Evolutionary conservation across 2,888 invertebrate species (phyloP).

Genomic region (Carterocephalus palaemon): DNA sequence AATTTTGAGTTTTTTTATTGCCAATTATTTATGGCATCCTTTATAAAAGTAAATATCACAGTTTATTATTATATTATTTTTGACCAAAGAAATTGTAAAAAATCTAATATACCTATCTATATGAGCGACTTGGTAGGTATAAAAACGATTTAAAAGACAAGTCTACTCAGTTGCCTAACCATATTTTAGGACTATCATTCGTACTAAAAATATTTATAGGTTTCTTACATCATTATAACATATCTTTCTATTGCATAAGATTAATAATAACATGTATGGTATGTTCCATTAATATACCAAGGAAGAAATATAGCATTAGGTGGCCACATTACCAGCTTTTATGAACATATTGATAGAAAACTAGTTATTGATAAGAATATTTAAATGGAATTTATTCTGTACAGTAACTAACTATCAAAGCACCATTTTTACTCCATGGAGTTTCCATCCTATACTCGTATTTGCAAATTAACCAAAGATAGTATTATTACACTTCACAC

Average conservation of each 20-base stretch:
- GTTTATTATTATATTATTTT: slow-evolving; percentile 75
- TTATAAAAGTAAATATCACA: slow-evolving; percentile 78
- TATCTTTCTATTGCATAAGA: slow-evolving; percentile 48
- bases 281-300: slow-evolving; percentile 16
- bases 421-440: slow-evolving; percentile 72
- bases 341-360: slow-evolving; percentile 36
- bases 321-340: slow-evolving; percentile 26
- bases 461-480: slow-evolving; percentile 47
- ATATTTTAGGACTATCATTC: slow-evolving; percentile 35
- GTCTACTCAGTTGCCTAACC: slow-evolving; percentile 37
- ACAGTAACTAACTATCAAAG: slow-evolving; percentile 76
- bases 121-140: slow-evolving; percentile 51
- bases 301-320: slow-evolving; percentile 16
- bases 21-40: slow-evolving; percentile 63
- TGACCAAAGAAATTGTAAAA: slow-evolving; percentile 66
- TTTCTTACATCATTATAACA: slow-evolving; percentile 34
- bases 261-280: slow-evolving; percentile 27
- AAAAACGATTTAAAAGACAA: slow-evolving; percentile 36
- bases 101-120: slow-evolving; percentile 40
- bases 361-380: slow-evolving; percentile 74
- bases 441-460: slow-evolving; percentile 36
- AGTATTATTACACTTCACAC: slow-evolving; percentile 34
- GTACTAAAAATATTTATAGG: slow-evolving; percentile 33
- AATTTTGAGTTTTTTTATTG: slow-evolving; percentile 65
- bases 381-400: slow-evolving; percentile 75